Evolutionary conservation across 2,888 invertebrate genomes (phyloP), one percentile per base, ranked within the genome.

Genomic region (Limnephilus auricula): DNA sequence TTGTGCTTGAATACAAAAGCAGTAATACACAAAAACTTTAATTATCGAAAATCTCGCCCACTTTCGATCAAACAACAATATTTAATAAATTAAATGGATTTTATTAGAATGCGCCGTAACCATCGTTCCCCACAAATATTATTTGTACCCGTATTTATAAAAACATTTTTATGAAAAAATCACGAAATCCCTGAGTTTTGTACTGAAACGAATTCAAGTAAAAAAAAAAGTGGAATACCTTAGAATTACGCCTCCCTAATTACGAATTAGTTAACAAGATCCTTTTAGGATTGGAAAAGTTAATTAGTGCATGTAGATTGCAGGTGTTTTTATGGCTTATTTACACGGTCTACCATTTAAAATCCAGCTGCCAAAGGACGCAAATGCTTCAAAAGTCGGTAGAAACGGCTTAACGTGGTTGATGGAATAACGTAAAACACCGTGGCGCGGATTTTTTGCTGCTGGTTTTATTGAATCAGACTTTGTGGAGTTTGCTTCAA

Each of bases 221-320:
- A 25, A 65, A 65, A 65, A 5, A 25, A 65, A n/a, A n/a, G n/a
- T n/a, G n/a, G n/a, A 65, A 65, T 6, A 65, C 25, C 5, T n/a
- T 9, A 25, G 25, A 25, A 65, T 0, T 18, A 25, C 65, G 25
- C 25, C 9, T 65, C 65, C 25, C 5, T 25, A 65, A 65, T 25
- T 65, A 65, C 4, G 65, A 65, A 65, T 25, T 65, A 65, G n/a
- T 65, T 65, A 25, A 65, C 25, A n/a, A 65, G 25, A n/a, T n/a
- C n/a, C n/a, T 25, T 25, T 65, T 65, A 30, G 80, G 13, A 4
- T 80, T 31, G 31, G 30, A 85, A 85, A 45, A 45, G n/a, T 85
- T 85, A 85, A 85, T 85, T 85, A 85, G 84, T 85, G 84, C 45
- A 85, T 45, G 84, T 45, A 40, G 40, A 40, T 85, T 85, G 30